Evolutionary conservation across 2,888 invertebrate genomes (phyloP), one percentile per base, ranked within the genome.

Genomic region (Torymus aiolomorphi): DNA sequence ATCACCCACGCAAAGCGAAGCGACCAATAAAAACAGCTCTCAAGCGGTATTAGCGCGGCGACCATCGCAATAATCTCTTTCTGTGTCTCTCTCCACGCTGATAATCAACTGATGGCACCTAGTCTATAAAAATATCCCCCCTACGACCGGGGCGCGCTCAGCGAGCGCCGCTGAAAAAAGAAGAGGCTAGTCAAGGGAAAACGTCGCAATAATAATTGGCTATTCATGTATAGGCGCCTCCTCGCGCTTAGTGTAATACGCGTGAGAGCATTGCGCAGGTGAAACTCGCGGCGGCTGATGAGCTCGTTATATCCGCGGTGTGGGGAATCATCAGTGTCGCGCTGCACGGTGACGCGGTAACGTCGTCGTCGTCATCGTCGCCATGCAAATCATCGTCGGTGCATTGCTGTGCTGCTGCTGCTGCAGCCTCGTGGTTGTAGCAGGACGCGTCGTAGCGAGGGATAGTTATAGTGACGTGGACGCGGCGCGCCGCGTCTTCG

Each of bases 321-420:
- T 42, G 42, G 42, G 8, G 42, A 42, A 42, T 57, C 54, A 69
- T 70, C 71, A 77, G 77, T 77, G 59, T 77, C 16, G 71, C 52
- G 63, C 57, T 52, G 71, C 16, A 16, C 77, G 57, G 65, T 71
- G 65, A 66, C n/a, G 77, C 56, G 77, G 16, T 12, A 57, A 71
- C 71, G n/a, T 66, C 59, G 56, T 51, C 13, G 42, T 12, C n/a
- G 49, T 14, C 14, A 69, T 56, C 14, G 63, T 20, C 20, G 57
- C 31, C 70, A 70, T 70, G 70, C 31, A 49, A 57, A 70, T 59
- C 42, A 13, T 10, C 13, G 51, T 4, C 42, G 42, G 18, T 13
- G 51, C 3, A 2, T 18, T 42, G 14, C 18, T n/a, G 24, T 56
- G 67, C 49, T 67, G 56, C 14, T 63, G 54, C 42, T 5, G 14